Evolutionary conservation across 2,888 invertebrate genomes (phyloP).

Genomic region (Tricholauxania praeusta): DNA sequence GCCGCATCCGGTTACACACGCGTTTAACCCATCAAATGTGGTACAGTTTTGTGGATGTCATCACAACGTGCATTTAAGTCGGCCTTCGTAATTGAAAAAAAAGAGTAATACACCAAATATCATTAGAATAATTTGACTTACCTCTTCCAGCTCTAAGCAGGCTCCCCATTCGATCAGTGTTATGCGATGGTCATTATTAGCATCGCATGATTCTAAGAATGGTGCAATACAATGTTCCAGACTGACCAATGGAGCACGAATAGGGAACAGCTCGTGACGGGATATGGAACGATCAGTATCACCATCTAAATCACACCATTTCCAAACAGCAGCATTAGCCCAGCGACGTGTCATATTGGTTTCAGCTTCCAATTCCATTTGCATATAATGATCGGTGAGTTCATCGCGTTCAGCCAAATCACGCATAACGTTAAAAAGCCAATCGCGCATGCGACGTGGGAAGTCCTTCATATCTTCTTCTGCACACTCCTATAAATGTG

Average conservation of each 20-base stretch:
- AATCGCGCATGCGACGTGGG: slow-evolving; percentile 96
- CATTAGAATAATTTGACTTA: slow-evolving; percentile 56
- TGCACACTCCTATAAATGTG: slow-evolving; percentile 75
- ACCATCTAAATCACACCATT: slow-evolving; percentile 97
- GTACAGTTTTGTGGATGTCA: slow-evolving; percentile 73
- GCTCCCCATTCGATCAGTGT: slow-evolving; percentile 93
- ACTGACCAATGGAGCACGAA: slow-evolving; percentile 93
- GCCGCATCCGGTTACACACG: not conserved
- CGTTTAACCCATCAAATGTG: slow-evolving; percentile 60
- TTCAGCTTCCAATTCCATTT: slow-evolving; percentile 92
- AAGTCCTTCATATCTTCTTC: slow-evolving; percentile 93
- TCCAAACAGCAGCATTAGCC: slow-evolving; percentile 97
- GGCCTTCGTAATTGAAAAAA: slow-evolving; percentile 68
- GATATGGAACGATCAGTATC: slow-evolving; percentile 92
- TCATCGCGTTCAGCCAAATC: slow-evolving; percentile 92
- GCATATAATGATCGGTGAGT: slow-evolving; percentile 83
- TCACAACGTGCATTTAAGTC: slow-evolving; percentile 86
- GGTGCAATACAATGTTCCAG: slow-evolving; percentile 98
- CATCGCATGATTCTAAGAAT: slow-evolving; percentile 93
- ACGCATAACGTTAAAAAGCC: slow-evolving; percentile 98
- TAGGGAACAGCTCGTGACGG: slow-evolving; percentile 95
- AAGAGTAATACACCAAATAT: not conserved
- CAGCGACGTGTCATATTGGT: slow-evolving; percentile 85
- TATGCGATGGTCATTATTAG: slow-evolving; percentile 89
- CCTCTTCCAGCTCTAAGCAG: slow-evolving; percentile 87